Conservation (phyloP, 1,140 invertebrate species). For the Littorina saxatilis region DNA sequence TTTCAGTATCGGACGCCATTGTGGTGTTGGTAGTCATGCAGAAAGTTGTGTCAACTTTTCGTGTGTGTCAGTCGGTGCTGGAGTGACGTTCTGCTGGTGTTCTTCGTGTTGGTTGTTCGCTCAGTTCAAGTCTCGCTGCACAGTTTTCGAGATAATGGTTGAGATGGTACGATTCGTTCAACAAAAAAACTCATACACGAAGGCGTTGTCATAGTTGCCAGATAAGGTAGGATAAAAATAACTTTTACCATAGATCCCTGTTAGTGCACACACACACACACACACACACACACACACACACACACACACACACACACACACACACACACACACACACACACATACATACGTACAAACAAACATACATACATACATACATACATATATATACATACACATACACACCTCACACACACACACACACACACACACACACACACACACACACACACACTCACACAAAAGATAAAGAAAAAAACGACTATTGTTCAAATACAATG, state of each 20-base stretch:
- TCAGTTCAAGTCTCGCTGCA: not conserved
- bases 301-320: not conserved
- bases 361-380: too few relatives aligned
- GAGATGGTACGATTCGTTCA: not conserved
- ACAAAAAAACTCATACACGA: not conserved
- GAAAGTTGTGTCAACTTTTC: not conserved
- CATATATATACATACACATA: not conserved
- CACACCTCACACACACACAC: too few relatives aligned
- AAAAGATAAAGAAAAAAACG: too few relatives aligned
- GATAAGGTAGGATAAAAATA: not conserved
- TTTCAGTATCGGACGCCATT: conserved; percentile 17
- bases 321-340: not conserved
- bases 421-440: too few relatives aligned
- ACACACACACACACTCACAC: too few relatives aligned
- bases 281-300: not conserved
- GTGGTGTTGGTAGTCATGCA: not conserved
- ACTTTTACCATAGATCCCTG: too few relatives aligned
- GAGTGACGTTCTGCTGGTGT: too few relatives aligned
- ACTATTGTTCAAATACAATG: too few relatives aligned
- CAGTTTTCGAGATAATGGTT: not conserved
- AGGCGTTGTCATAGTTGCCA: not conserved
- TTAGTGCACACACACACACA: not conserved
- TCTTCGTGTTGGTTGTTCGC: not conserved
- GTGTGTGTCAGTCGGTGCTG: not conserved
- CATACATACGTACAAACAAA: too few relatives aligned